Evolutionary conservation across 2,797 vertebrate species (phyloP).

Genomic region (Ceyx erithaca): DNA sequence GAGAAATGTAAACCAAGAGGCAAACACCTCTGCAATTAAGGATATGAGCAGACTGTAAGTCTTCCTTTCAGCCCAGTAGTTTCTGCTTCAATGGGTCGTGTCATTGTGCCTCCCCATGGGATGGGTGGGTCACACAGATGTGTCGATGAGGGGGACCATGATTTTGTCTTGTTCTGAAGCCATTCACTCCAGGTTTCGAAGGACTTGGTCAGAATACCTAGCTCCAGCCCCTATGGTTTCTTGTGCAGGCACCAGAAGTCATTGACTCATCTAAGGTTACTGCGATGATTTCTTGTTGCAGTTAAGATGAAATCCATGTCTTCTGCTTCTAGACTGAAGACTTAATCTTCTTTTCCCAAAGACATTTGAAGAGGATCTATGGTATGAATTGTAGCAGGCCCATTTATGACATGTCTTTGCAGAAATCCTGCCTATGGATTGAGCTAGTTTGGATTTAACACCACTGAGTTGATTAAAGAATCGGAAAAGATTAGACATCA

Average conservation of each 20-base stretch:
- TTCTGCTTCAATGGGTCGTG: background rate
- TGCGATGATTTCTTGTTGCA: background rate
- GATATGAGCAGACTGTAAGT: background rate
- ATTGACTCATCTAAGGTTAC: background rate
- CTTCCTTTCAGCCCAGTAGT: background rate
- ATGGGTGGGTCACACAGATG: background rate
- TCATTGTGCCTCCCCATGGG: background rate
- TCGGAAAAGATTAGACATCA: background rate
- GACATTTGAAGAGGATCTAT: background rate
- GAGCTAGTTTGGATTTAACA: constrained; percentile 14
- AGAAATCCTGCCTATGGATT: background rate
- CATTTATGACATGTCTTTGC: background rate
- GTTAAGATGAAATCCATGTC: background rate
- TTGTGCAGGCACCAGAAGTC: background rate
- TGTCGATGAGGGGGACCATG: background rate
- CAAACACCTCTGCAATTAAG: background rate
- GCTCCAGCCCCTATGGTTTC: background rate
- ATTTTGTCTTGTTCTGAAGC: background rate
- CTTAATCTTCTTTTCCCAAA: background rate
- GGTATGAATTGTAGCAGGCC: background rate
- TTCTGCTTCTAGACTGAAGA: background rate
- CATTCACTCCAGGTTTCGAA: background rate
- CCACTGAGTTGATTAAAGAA: background rate
- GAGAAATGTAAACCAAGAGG: background rate
- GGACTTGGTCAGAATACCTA: background rate